A percentile compares a stretch with the other conserved stretches of the same genome.
These are phyloP conservation scores for Leuctra nigra DNA, from an alignment of 2,888 invertebrate genomes.

Conservation along the genomic window DNA sequence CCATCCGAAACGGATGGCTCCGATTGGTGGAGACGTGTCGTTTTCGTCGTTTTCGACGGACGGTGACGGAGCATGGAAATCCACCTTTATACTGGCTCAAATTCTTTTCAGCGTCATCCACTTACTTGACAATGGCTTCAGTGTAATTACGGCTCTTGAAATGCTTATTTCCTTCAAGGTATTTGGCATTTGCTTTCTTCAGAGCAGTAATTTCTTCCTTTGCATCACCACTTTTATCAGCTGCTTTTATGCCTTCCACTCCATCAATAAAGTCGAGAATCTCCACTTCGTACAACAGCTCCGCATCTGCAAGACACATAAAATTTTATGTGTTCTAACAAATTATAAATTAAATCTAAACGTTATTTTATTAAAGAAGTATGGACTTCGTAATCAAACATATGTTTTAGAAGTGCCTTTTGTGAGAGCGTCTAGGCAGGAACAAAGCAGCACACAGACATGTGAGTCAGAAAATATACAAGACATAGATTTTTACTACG, in stretches of 20 bases:
- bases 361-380: background rate
- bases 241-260: constrained; percentile 43
- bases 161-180: constrained; percentile 54
- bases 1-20: too few species aligned
- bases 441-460: too few species aligned
- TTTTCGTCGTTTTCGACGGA: too few species aligned
- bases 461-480: too few species aligned
- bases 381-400: background rate
- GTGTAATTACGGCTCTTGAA: constrained; percentile 47
- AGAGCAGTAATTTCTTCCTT: constrained; percentile 54
- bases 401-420: background rate
- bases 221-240: constrained; percentile 44
- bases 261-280: constrained; percentile 54
- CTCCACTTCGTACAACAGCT: constrained; percentile 68
- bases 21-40: too few species aligned
- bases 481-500: too few species aligned
- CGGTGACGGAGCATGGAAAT: too few species aligned
- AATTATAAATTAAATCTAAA: background rate
- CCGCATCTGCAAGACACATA: constrained; percentile 39
- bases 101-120: too few species aligned
- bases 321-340: background rate
- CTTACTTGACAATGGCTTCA: constrained; percentile 31
- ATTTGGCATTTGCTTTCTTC: constrained; percentile 54
- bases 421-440: too few species aligned
- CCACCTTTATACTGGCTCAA: too few species aligned